Conservation (phyloP, 1,140 invertebrate species). For the Drosophila sulfurigaster region DNA sequence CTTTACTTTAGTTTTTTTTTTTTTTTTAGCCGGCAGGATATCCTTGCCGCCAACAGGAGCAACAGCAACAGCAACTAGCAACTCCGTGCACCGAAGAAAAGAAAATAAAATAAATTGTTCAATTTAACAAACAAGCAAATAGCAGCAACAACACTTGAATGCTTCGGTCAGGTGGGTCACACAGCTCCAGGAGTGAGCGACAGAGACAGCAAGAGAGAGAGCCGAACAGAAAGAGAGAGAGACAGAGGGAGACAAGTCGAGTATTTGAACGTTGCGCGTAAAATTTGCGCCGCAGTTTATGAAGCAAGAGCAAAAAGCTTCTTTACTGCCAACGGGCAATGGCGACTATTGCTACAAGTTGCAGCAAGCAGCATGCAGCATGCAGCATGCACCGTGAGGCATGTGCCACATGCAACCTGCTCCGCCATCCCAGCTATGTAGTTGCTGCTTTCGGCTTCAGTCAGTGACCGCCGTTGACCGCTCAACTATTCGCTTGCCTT, state of each 20-base stretch:
- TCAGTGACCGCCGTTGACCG: slow-evolving; percentile 28
- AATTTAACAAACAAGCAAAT: slow-evolving; percentile 50
- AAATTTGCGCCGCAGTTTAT: slow-evolving; percentile 41
- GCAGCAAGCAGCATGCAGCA: slow-evolving; percentile 2
- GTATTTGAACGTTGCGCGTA: slow-evolving; percentile 19
- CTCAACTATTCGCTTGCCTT: background rate
- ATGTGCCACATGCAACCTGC: slow-evolving; percentile 12
- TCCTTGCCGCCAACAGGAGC: slow-evolving; percentile 26
- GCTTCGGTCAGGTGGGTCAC: slow-evolving; percentile 4
- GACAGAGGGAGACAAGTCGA: background rate
- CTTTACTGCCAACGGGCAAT: slow-evolving; percentile 29
- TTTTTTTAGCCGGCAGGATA: slow-evolving; percentile 34
- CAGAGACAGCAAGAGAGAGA: background rate
- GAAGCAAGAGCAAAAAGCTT: slow-evolving; percentile 39
- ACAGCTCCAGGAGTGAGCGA: background rate
- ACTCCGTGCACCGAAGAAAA: slow-evolving; percentile 4
- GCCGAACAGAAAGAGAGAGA: background rate
- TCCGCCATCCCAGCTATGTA: background rate
- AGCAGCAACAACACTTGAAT: slow-evolving; percentile 12
- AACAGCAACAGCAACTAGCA: background rate
- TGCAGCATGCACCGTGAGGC: background rate
- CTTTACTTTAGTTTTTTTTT: slow-evolving; percentile 8
- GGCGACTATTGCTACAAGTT: slow-evolving; percentile 20
- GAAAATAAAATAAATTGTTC: slow-evolving; percentile 55
- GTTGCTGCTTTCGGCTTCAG: slow-evolving; percentile 9